Evolutionary conservation across 2,888 invertebrate species (phyloP).

Genomic region (Margaritifera margaritifera): DNA sequence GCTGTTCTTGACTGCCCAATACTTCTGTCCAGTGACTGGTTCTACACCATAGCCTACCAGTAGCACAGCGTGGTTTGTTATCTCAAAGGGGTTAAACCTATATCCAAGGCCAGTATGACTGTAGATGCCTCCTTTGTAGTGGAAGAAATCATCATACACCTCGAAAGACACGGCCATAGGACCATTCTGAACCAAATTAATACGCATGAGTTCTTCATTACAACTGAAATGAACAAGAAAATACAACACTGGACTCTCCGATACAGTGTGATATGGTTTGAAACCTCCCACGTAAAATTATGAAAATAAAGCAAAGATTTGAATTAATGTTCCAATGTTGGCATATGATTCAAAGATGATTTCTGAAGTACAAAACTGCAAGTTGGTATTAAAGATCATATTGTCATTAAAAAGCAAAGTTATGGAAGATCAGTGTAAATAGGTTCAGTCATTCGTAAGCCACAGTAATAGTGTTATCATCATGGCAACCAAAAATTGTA

Average conservation of each 20-base stretch:
- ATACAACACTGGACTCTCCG: background rate
- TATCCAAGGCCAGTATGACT: conserved; percentile 70
- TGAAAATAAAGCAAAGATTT: too few relatives aligned
- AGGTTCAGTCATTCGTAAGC: too few relatives aligned
- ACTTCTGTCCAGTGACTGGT: conserved; percentile 62
- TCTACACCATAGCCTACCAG: conserved; percentile 75
- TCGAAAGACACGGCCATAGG: conserved; percentile 74
- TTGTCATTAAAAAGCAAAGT: too few relatives aligned
- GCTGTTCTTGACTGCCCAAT: conserved; percentile 73
- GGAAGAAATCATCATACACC: conserved; percentile 73
- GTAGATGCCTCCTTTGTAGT: conserved; percentile 73
- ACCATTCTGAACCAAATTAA: conserved; percentile 73
- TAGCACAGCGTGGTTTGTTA: conserved; percentile 75
- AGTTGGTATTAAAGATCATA: too few relatives aligned
- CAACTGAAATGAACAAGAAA: conserved; percentile 61
- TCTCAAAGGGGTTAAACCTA: conserved; percentile 73
- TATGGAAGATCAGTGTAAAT: too few relatives aligned
- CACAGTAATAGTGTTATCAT: too few relatives aligned
- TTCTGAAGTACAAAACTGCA: too few relatives aligned
- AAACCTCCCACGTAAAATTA: too few relatives aligned
- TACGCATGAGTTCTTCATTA: conserved; percentile 74
- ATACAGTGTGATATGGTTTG: too few relatives aligned
- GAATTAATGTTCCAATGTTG: too few relatives aligned
- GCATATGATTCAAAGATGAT: too few relatives aligned
- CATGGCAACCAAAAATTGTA: too few relatives aligned